Evolutionary conservation across 2,797 vertebrate species (phyloP), one percentile per base, ranked within the genome.

Genomic region (Borostomias antarcticus): DNA sequence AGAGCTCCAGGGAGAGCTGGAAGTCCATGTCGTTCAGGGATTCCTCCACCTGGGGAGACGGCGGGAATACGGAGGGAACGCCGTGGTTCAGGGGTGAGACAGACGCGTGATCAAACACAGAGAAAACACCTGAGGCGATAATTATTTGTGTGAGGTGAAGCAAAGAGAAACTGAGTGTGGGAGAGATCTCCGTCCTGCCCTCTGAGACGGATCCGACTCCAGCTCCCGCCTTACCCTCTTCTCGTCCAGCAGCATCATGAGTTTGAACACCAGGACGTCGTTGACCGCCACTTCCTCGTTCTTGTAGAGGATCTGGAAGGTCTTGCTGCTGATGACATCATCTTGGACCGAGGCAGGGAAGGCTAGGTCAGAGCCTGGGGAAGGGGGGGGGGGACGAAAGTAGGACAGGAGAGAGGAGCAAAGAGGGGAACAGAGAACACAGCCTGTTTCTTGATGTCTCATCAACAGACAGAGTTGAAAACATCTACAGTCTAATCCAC

Each of bases 281-380:
- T 98, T 98, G 77, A 99, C 92, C 54, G 94, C 90, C 74, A 99
- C 92, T 81, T 99, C 96, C 83, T 99, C 97, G 70, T 98, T 99
- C 93, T 98, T 99, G 83, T 99, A 99, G 48, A 99, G 92, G 86
- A 99, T 99, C 83, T 98, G 97, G 91, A 98, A 99, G 10, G 96
- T 97, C 94, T 98, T 99, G 91, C 98, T 99, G 88, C 93, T 95
- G 89, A 96, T 92, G 75, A 93, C 69, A 57, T 95, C 96, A 77
- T 97, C 96, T 82, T 97, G 95, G 77, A 98, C 89, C 59, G 93
- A 93, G 69, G 98, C 95, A 75, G 98, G 97, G 85, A 98, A 97
- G 19, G 95, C 96, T 90, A 98, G 92, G 78, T 97, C 93, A 65
- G 94, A 88, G 82, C 94, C 96, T 98, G 68, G 71, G 65, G 35